Evolutionary conservation across 2,797 vertebrate genomes (phyloP).

Genomic region (Cossypha polioptera): DNA sequence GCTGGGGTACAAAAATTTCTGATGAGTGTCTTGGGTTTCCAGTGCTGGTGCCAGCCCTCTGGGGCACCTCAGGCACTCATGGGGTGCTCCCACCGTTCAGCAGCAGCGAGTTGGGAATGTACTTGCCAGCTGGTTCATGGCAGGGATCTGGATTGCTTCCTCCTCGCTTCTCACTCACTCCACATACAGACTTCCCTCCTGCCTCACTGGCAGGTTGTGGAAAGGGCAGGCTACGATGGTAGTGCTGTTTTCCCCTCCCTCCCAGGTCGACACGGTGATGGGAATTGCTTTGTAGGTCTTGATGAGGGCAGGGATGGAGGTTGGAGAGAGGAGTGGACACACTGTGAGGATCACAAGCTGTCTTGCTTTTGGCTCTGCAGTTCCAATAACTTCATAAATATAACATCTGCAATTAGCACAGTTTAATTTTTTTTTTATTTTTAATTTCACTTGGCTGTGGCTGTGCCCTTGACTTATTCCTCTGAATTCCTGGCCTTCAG

Average conservation of each 20-base stretch:
- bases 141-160: slow-evolving; percentile 12
- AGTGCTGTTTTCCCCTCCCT: neutral
- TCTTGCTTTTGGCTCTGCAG: neutral
- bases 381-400: slow-evolving; percentile 36
- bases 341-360: neutral
- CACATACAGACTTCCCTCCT: slow-evolving; percentile 20
- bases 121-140: neutral
- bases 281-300: neutral
- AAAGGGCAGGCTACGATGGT: neutral
- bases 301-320: neutral
- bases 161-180: accelerated
- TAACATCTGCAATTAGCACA: neutral
- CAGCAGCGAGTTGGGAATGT: neutral
- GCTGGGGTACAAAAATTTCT: neutral
- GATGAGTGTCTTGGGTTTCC: neutral
- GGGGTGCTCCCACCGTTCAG: accelerated
- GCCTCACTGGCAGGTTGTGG: neutral
- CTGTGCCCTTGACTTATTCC: slow-evolving; percentile 40
- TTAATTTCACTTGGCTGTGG: slow-evolving; percentile 24
- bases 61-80: neutral
- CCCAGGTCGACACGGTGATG: accelerated
- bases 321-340: neutral
- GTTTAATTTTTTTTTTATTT: neutral
- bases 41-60: neutral
- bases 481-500: slow-evolving; percentile 37